These are phyloP conservation scores for Gastrophysa polygoni DNA, from an alignment of 2,888 invertebrate genomes.

Conservation along the genomic window DNA sequence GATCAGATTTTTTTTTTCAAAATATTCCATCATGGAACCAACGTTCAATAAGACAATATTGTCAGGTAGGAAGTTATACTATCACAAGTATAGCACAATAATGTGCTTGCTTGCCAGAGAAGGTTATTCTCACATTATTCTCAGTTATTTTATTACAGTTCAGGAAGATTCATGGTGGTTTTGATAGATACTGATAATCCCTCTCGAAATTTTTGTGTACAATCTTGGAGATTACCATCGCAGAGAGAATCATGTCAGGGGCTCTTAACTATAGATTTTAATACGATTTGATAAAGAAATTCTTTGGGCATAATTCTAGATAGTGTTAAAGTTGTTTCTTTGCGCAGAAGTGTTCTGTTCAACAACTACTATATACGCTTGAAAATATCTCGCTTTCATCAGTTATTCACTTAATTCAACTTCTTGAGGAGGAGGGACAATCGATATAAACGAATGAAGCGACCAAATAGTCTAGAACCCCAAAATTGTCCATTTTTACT, in stretches of 20 bases:
- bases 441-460: constrained; percentile 42
- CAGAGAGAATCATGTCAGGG: neutral
- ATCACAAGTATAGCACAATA: too few relatives aligned
- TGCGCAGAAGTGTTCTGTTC: constrained; percentile 35
- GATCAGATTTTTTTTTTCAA: too few relatives aligned
- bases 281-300: constrained; percentile 57
- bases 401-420: constrained; percentile 42
- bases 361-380: constrained; percentile 18
- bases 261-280: constrained; percentile 55
- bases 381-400: constrained; percentile 30
- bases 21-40: too few relatives aligned
- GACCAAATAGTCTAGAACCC: constrained; percentile 53
- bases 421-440: constrained; percentile 50
- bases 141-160: too few relatives aligned
- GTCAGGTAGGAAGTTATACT: too few relatives aligned
- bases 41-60: too few relatives aligned
- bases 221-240: neutral
- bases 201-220: neutral
- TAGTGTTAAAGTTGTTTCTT: constrained; percentile 20
- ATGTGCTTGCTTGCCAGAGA: too few relatives aligned
- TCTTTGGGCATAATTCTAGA: constrained; percentile 56
- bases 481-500: constrained; percentile 52
- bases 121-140: too few relatives aligned
- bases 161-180: too few relatives aligned
- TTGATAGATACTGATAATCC: neutral